Evolutionary conservation across 2,888 invertebrate species (phyloP), one percentile per base, ranked within the genome.

Genomic region (Periphyllus acericola): DNA sequence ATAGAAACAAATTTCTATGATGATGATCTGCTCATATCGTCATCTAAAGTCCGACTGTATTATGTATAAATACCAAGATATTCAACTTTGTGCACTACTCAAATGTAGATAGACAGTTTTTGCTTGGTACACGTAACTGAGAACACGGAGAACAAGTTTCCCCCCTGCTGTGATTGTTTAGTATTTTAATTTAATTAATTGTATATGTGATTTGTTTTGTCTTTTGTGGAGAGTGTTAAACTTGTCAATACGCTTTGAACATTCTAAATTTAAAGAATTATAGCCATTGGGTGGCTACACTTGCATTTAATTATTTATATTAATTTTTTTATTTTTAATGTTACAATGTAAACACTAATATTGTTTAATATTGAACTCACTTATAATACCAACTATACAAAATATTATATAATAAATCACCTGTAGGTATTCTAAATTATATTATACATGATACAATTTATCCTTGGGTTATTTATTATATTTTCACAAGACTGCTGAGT

Each of bases 1-100:
- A 98, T 99, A 90, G 98, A 99, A 93, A 99, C 98, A 0, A 97
- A 97, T 92, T 99, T 99, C 92, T 99, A 94, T 92, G 99, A 99
- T 92, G 98, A 97, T 90, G 97, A 98, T 91, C 93, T 98, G 82
- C 94, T 98, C 90, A 97, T 99, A 90, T 96, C 97, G 89, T 98
- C 97, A 80, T 99, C 99, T 32, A 95, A 95, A 92, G 98, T 99
- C 89, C 94, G 99, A 89, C 94, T 99, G 79, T 99, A 96, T 93
- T 99, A 99, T 91, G 95, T 99, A 83, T 99, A 93, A 94, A 36
- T 34, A 52, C 6, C 1, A 68, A 82, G 11, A 82, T 34, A 36
- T 32, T 60, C 25, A 68, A 75, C 9, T 19, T n/a, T 68, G 34
- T 75, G 68, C 83, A 85, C 66, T 46, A 78, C 52, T 78, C 76